phyloP scores from a whole-genome alignment of 1,140 invertebrate species.

The Schmidtea mediterranea region DNA sequence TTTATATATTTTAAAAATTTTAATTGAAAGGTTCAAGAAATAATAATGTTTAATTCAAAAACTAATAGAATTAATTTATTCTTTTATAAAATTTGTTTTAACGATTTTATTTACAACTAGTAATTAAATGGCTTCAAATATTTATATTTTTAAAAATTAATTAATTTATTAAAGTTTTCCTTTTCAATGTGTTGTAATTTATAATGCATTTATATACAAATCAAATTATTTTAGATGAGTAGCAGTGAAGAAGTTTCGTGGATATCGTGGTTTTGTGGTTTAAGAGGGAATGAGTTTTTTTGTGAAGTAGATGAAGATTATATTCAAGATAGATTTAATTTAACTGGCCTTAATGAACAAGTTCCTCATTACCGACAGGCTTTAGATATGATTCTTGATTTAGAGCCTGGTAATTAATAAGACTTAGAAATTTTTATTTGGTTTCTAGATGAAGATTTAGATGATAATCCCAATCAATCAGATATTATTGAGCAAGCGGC shows the following conservation, averaged over 20 bases:
- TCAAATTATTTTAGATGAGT: too few species aligned
- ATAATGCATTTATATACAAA: too few species aligned
- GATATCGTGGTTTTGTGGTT: constrained; percentile 98
- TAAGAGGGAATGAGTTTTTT: constrained; percentile 95
- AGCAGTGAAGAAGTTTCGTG: constrained; percentile 98
- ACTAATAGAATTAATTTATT: too few species aligned
- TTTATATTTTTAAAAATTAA: too few species aligned
- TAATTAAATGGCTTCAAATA: too few species aligned
- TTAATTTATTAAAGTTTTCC: too few species aligned
- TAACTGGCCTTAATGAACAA: constrained; percentile 94
- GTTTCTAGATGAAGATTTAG: constrained; percentile 36
- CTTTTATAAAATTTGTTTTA: too few species aligned
- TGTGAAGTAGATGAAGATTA: constrained; percentile 99
- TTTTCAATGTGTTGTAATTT: too few species aligned
- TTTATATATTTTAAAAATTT: too few species aligned
- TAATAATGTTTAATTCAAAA: too few species aligned
- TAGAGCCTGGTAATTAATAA: constrained; percentile 58
- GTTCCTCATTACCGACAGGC: constrained; percentile 97
- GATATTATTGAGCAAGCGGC: constrained; percentile 95
- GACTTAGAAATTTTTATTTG: constrained; percentile 18
- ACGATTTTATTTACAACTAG: too few species aligned
- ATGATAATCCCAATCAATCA: constrained; percentile 89
- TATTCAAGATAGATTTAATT: constrained; percentile 98
- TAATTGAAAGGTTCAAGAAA: too few species aligned
- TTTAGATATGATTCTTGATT: constrained; percentile 91